Conservation (phyloP, 2,888 invertebrate species). For the Agrochola lychnidis region DNA sequence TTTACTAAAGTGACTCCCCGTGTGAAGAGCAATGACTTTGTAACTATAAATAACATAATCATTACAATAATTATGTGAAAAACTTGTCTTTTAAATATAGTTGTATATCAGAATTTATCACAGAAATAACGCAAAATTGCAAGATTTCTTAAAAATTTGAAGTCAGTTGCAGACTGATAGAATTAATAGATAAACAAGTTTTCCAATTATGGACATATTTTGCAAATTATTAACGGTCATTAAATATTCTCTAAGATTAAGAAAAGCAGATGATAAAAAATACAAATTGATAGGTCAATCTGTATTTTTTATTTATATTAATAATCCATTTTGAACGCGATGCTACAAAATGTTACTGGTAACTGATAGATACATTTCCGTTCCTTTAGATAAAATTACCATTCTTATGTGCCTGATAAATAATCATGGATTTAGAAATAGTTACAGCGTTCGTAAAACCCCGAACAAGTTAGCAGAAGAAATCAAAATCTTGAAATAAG, state of each 20-base stretch:
- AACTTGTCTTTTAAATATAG: background rate
- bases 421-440: background rate
- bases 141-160: background rate
- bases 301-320: background rate
- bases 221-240: background rate
- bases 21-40: background rate
- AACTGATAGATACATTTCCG: background rate
- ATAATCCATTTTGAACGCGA: background rate
- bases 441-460: background rate
- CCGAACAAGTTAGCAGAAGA: background rate
- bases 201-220: background rate
- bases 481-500: background rate
- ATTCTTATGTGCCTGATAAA: background rate
- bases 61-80: background rate
- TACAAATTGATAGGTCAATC: background rate
- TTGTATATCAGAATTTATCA: background rate
- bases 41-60: background rate
- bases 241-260: background rate
- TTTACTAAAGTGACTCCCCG: background rate
- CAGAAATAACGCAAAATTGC: background rate
- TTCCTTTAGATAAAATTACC: background rate
- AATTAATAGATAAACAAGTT: background rate
- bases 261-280: too few species aligned
- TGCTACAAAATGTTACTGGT: background rate
- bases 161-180: background rate